These are phyloP conservation scores for Lemur catta DNA, from an alignment of 2,797 vertebrate species.

Conservation along the genomic window DNA sequence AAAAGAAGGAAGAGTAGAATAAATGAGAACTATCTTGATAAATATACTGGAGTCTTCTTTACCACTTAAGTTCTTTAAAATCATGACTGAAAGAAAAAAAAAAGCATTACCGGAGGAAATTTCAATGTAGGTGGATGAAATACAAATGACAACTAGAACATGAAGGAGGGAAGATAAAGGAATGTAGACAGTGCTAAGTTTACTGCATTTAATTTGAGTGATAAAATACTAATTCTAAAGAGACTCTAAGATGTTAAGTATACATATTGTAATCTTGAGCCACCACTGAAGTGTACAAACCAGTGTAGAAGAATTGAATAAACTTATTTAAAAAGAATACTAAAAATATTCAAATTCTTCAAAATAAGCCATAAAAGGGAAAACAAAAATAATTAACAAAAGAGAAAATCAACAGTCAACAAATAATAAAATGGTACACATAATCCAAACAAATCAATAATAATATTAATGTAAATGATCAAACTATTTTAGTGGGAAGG, in stretches of 20 bases:
- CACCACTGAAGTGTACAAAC: background rate
- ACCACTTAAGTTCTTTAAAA: background rate
- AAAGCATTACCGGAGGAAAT: background rate
- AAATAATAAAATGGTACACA: background rate
- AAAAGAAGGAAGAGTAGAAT: background rate
- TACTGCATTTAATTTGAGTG: background rate
- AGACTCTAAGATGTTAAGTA: background rate
- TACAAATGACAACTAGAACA: background rate
- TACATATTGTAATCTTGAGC: background rate
- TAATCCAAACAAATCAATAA: background rate
- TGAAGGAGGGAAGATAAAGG: background rate
- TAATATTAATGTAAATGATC: background rate
- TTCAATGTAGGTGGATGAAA: background rate
- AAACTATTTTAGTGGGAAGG: background rate
- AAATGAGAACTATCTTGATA: background rate
- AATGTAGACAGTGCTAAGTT: background rate
- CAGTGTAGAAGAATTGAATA: background rate
- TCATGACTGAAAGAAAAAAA: background rate
- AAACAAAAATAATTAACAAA: background rate
- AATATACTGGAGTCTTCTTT: background rate
- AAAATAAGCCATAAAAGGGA: background rate
- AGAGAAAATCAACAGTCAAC: background rate
- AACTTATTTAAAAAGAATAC: background rate
- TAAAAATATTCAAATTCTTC: background rate
- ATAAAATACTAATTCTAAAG: background rate